Evolutionary conservation across 2,888 invertebrate species (phyloP).

Genomic region (Acanthosepion lycidas): DNA sequence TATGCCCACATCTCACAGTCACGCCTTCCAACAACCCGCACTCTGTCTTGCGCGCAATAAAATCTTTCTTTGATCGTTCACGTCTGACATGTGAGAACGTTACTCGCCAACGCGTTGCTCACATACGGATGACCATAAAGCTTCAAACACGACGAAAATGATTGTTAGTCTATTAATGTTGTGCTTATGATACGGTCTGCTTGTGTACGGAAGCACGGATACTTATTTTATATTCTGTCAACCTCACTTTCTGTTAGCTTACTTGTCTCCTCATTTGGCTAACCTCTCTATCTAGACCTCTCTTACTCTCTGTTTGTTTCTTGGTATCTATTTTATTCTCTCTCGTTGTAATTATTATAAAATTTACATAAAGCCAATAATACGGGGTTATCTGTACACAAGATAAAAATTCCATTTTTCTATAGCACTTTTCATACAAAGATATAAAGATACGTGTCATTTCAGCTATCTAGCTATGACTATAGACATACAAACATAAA

Average conservation of each 20-base stretch:
- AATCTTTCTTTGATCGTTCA: not conserved
- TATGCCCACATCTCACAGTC: not conserved
- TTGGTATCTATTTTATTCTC: not conserved
- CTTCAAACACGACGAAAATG: not conserved
- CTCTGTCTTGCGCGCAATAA: not conserved
- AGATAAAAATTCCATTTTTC: not conserved
- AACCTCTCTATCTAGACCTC: not conserved
- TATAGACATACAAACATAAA: no score
- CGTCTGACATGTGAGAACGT: not conserved
- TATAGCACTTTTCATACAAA: not conserved
- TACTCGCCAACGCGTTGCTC: not conserved
- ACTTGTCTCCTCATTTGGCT: not conserved
- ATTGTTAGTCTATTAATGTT: slow-evolving; percentile 1
- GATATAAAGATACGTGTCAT: not conserved
- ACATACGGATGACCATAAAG: slow-evolving; percentile 6
- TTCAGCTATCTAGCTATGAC: no score
- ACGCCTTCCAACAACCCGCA: slow-evolving; percentile 1
- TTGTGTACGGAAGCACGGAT: not conserved
- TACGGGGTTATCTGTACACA: not conserved
- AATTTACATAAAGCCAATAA: not conserved
- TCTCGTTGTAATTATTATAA: not conserved
- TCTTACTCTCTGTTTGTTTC: not conserved
- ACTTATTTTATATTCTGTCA: not conserved
- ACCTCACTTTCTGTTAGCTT: not conserved
- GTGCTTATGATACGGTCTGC: not conserved